Conservation (phyloP, 2,113 vertebrate genomes). For the Chloroceryle aenea region DNA sequence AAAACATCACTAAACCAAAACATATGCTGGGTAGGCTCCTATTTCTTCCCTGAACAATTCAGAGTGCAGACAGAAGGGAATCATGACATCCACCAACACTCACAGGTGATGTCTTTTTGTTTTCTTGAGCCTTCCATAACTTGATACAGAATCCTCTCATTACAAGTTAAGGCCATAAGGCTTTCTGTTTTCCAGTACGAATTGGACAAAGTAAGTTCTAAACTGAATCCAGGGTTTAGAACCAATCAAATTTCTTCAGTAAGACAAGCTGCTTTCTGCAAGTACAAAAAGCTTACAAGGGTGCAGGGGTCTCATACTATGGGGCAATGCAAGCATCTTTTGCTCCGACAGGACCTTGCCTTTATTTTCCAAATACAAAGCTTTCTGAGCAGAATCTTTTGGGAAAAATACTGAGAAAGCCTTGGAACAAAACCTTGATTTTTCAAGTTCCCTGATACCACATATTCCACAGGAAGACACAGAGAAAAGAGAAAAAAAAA, state of each 20-base stretch:
- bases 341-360: background rate
- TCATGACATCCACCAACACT: accelerated
- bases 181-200: background rate
- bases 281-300: background rate
- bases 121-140: background rate
- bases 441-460: background rate
- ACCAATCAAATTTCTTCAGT: background rate
- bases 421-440: background rate
- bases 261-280: background rate
- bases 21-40: background rate
- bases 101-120: background rate
- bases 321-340: background rate
- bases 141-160: background rate
- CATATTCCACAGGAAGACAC: background rate
- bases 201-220: background rate
- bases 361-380: background rate
- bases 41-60: background rate
- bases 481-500: background rate
- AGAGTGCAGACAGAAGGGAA: background rate
- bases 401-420: background rate
- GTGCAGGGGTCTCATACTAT: background rate
- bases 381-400: background rate
- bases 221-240: background rate
- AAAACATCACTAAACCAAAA: background rate
- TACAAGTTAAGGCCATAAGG: background rate